Evolutionary conservation across 2,888 invertebrate species (phyloP).

Genomic region (Cecidostiba fungosa): DNA sequence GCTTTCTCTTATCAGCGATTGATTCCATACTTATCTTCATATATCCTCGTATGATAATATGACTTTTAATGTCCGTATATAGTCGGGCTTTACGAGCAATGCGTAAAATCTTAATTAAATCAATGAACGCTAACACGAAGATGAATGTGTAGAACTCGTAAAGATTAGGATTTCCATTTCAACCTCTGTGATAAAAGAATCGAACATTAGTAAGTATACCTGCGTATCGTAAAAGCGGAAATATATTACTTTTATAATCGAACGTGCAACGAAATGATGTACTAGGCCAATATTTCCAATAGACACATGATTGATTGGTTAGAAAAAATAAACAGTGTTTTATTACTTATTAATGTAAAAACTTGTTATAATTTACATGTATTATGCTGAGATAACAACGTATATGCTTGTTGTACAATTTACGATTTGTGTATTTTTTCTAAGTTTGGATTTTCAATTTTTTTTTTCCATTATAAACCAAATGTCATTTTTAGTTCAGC

Average conservation of each 20-base stretch:
- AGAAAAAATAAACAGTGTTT: slow-evolving; percentile 69
- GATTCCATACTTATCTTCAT: background rate
- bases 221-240: background rate
- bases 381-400: slow-evolving; percentile 36
- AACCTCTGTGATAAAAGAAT: slow-evolving; percentile 5
- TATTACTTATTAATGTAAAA: slow-evolving; percentile 69
- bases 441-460: background rate
- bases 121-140: slow-evolving; percentile 1
- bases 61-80: background rate
- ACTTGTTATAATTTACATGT: slow-evolving; percentile 68
- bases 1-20: background rate
- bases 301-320: slow-evolving; percentile 59
- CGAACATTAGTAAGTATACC: no score
- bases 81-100: background rate
- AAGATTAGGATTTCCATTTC: background rate
- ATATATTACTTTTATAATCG: background rate
- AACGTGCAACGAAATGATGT: background rate
- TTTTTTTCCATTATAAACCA: background rate
- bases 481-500: background rate
- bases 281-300: slow-evolving; percentile 1
- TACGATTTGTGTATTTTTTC: background rate
- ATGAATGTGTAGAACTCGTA: background rate
- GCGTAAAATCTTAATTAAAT: background rate
- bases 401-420: background rate
- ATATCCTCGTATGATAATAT: background rate